Base-by-base conservation (phyloP, 2,113 vertebrate species). In the Elachura formosa region DNA sequence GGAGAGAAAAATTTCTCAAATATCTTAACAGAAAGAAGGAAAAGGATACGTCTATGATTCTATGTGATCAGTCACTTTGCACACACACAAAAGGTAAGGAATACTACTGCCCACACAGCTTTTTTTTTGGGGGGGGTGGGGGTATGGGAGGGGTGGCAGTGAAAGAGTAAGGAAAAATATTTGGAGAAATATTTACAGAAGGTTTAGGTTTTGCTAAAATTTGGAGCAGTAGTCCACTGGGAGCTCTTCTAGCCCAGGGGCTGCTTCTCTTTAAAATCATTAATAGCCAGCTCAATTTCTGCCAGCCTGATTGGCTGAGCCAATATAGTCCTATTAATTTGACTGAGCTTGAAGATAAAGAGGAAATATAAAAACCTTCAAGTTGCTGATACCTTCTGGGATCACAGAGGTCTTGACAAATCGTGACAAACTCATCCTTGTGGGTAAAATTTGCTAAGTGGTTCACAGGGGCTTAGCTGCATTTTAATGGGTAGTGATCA, bases 271-370 rank as follows among this genome's bases (percentile, higher is more conserved):
- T 92, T 62, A 69, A 90, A 90, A 68, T 76, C 80, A 49, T 91
- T 92, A 92, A 81, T 62, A 92, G 73, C 34, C 74, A 87, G 62
- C 33, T 93, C 74, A 46, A 10, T 83, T 94, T 92, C 49, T 49
- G 46, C 66, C 46, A n/a, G 41, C 1, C 2, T 66, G 81, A 85
- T 82, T 94, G 93, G 84, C 36, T 82, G 49, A 91, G 75, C 49
- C 62, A 58, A n/a, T 89, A 31, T 51, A 58, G 78, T 89, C 66
- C 41, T 89, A 79, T 91, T 94, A 94, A 89, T 96, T 91, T 89
- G 73, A 46, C 81, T 76, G 89, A 91, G 77, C 74, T 92, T 0
- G 1, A 54, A 92, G 90, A 89, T 28, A 86, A 86, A 88, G 28
- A 87, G 54, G 77, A 91, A 92, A 91, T 87, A 68, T 45, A 46